Percentiles rank a stretch among this genome's conserved stretches.
phyloP scores from a whole-genome alignment of 2,888 invertebrate genomes.

The Cremastobaeus sp. region DNA sequence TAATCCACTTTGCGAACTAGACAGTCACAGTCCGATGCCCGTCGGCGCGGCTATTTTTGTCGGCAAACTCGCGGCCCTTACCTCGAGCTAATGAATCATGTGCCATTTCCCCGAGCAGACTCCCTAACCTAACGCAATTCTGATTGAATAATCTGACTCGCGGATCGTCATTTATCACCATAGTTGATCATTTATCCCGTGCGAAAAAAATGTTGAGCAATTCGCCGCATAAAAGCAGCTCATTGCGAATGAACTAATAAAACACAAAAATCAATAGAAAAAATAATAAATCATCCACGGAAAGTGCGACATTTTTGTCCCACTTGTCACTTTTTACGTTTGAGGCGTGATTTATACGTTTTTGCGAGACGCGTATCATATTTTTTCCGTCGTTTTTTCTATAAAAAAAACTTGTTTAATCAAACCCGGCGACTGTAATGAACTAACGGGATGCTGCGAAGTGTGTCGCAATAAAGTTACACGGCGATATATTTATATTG shows the following conservation, averaged over 20 bases:
- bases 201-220: no score
- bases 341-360: conserved; percentile 43
- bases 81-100: no score
- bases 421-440: conserved; percentile 41
- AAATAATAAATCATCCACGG: conserved; percentile 23
- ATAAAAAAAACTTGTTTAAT: conserved; percentile 54
- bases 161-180: no score
- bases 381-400: conserved; percentile 16
- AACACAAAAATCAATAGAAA: conserved; percentile 18
- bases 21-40: no score
- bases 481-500: conserved; percentile 48
- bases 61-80: no score
- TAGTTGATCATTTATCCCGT: no score
- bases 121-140: no score
- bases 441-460: conserved; percentile 41
- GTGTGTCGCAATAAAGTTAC: conserved; percentile 55
- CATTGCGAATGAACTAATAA: conserved; percentile 1
- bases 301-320: conserved; percentile 14
- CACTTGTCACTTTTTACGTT: conserved; percentile 16
- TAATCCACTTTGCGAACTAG: conserved; percentile 21
- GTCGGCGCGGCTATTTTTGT: no score
- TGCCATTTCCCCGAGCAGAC: no score
- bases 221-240: background rate
- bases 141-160: no score
- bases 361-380: conserved; percentile 30